These are phyloP conservation scores for Parazoanthus atlanticus DNA, from an alignment of 92 coral and sea anemone species.

Conservation along the genomic window DNA sequence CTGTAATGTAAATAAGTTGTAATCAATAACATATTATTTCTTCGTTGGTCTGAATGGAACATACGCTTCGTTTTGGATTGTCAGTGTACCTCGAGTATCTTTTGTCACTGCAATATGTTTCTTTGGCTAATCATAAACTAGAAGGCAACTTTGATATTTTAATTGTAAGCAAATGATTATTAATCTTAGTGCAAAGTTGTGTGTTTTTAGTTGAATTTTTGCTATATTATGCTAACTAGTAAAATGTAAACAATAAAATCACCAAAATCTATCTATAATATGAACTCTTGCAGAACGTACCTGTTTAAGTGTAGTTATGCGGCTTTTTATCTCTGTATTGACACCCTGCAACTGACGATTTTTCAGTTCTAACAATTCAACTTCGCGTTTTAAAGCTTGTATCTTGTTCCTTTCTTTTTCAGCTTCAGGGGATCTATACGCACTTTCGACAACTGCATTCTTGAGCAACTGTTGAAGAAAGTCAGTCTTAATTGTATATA, in stretches of 20 bases:
- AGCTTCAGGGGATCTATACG: not conserved
- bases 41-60: not conserved
- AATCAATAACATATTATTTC: not conserved
- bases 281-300: not conserved
- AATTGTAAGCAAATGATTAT: no score
- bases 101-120: not conserved
- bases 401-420: constrained; percentile 23
- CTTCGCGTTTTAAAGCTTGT: not conserved
- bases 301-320: not conserved
- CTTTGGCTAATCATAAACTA: no score
- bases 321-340: not conserved
- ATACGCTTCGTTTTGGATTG: no score
- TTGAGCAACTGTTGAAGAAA: constrained; percentile 8
- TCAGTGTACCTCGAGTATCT: not conserved
- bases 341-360: not conserved
- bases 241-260: not conserved
- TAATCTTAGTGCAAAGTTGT: no score
- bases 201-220: no score
- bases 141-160: no score
- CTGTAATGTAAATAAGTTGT: not conserved
- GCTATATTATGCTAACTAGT: not conserved
- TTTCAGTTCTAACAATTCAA: not conserved
- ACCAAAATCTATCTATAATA: not conserved
- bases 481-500: no score
- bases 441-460: not conserved